Evolutionary conservation across 2,113 vertebrate genomes (phyloP).

Genomic region (Numida meleagris): DNA sequence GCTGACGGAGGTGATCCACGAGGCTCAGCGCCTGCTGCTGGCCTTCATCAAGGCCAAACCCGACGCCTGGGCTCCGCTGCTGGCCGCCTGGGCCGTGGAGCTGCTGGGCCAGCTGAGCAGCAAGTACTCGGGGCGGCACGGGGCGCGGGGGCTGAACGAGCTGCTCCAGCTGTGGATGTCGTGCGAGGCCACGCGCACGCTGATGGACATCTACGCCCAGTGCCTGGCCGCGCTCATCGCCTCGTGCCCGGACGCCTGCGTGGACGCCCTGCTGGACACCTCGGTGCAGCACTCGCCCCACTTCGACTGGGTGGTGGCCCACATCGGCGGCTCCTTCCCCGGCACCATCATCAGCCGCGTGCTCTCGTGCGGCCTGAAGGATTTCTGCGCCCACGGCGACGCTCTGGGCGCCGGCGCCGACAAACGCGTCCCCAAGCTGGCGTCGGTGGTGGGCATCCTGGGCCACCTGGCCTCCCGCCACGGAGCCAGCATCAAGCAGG

Average conservation of each 20-base stretch:
- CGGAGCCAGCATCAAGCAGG: conserved; percentile 90
- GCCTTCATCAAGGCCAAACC: conserved; percentile 90
- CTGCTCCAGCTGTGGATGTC: conserved; percentile 95
- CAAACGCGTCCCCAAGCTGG: conserved; percentile 89
- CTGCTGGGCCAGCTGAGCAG: conserved; percentile 94
- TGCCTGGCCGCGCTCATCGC: conserved; percentile 91
- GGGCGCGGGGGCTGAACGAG: conserved; percentile 90
- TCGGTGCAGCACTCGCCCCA: conserved; percentile 95
- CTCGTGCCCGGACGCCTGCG: conserved; percentile 92
- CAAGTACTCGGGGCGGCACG: conserved; percentile 86
- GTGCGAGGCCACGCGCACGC: conserved; percentile 86
- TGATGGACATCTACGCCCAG: conserved; percentile 95
- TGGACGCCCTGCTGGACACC: conserved; percentile 91
- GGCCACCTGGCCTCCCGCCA: conserved; percentile 91
- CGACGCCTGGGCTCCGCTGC: conserved; percentile 89
- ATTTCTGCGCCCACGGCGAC: conserved; percentile 87
- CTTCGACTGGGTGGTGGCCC: conserved; percentile 97
- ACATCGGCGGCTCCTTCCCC: conserved; percentile 94
- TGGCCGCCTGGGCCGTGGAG: conserved; percentile 93
- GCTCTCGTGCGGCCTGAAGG: conserved; percentile 92
- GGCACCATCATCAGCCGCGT: conserved; percentile 94
- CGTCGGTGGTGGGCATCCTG: conserved; percentile 93
- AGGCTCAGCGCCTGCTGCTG: conserved; percentile 84
- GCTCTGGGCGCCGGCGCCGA: conserved; percentile 51
- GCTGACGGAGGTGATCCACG: conserved; percentile 89